Evolutionary conservation across 2,888 invertebrate species (phyloP).

Genomic region (Eupithecia subumbrata): DNA sequence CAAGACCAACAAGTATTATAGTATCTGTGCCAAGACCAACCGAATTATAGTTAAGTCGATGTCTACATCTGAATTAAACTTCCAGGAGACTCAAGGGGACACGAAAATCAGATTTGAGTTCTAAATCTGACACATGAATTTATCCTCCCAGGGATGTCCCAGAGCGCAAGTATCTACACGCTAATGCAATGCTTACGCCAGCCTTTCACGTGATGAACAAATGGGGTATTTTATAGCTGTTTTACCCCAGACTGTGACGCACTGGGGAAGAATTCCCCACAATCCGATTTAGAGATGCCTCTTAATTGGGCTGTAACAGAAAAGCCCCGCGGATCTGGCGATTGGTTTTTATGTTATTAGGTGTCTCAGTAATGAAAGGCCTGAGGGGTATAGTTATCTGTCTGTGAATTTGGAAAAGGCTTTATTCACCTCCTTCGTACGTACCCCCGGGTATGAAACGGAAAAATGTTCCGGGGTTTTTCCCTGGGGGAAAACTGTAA

Average conservation of each 20-base stretch:
- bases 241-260: conserved; percentile 5
- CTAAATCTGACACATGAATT: neutral
- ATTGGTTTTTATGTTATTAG: conserved; percentile 35
- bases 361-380: conserved; percentile 28
- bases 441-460: conserved; percentile 2
- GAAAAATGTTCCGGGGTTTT: conserved; percentile 3
- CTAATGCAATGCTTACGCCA: neutral
- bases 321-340: conserved; percentile 25
- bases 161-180: neutral
- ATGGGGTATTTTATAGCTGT: neutral
- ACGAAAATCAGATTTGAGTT: neutral
- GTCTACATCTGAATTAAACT: too few species aligned
- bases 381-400: conserved; percentile 10
- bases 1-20: too few species aligned
- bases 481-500: neutral
- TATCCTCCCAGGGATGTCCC: neutral
- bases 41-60: too few species aligned
- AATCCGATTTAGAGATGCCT: conserved; percentile 29
- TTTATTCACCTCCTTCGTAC: conserved; percentile 13
- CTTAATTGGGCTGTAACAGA: conserved; percentile 40
- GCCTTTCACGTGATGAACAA: neutral
- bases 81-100: neutral
- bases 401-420: conserved; percentile 5
- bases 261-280: conserved; percentile 28
- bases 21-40: too few species aligned